Evolutionary conservation across 2,797 vertebrate species (phyloP), one percentile per base, ranked within the genome.

Genomic region (Hydrolagus colliei): DNA sequence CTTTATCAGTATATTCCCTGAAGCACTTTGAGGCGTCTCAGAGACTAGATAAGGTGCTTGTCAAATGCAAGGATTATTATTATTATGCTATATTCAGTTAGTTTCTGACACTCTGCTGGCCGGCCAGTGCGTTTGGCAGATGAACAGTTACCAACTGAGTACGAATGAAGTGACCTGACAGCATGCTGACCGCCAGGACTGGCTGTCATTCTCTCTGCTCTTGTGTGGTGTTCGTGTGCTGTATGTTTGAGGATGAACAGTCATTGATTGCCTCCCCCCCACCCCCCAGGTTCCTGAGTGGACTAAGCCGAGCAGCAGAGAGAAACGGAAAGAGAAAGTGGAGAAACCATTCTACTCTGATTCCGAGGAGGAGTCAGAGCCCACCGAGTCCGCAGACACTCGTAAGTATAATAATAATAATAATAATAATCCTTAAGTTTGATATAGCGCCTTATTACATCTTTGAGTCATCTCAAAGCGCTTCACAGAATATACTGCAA

Each of bases 311-410:
- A 98, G 97, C 88, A 96, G 94, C 89, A 94, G 97, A 0, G 98
- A 99, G 90, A 98, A 99, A 92, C 95, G 97, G 88, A 99, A 99
- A 93, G 98, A 99, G 90, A 99, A 98, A 86, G 95, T 94, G 86
- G 98, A 99, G 87, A 99, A 98, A 88, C 97, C 98, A 0, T 99
- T 99, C 91, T 99, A 99, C 90, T 99, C 97, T 0, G 98, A 99
- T 89, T 99, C 98, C 0, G 97, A 98, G 79, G 97, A 96, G 41
- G 98, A 98, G 90, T 99, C 98, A 0, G 98, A 97, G 73, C 96
- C 97, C 2, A 99, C 98, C 0, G 98, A 99, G 90, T 99, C 98
- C 0, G 98, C 98, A 0, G 98, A 99, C 91, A 99, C 97, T 0
- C 96, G 98, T 99, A 91, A 96, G 91, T 86, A 86, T 75, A 2